These are phyloP conservation scores for Cephus runcator DNA, from an alignment of 2,888 invertebrate genomes.

Conservation along the genomic window DNA sequence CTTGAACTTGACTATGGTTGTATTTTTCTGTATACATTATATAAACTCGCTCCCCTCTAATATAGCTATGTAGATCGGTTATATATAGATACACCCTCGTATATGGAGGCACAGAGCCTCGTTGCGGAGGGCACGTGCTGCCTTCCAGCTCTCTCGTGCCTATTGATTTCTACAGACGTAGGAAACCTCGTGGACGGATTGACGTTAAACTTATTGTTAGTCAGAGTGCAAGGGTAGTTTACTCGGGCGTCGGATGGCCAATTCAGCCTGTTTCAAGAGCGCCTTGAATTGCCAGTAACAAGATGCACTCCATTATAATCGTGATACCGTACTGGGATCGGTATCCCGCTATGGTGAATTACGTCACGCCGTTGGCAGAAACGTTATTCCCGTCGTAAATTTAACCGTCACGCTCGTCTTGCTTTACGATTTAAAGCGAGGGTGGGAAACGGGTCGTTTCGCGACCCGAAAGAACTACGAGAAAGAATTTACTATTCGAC, in stretches of 20 bases:
- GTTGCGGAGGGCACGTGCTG: not conserved
- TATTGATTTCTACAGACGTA: not conserved
- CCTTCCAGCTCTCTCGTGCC: not conserved
- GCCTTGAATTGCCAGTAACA: not conserved
- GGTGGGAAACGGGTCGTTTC: not conserved
- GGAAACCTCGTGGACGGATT: not conserved
- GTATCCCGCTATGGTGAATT: not conserved
- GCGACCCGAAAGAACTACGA: not conserved
- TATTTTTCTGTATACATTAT: not conserved
- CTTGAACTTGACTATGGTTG: not conserved
- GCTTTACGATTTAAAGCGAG: not conserved
- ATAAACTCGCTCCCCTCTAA: not conserved
- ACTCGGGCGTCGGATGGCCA: not conserved
- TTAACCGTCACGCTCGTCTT: not conserved
- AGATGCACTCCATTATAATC: not conserved
- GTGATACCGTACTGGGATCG: not conserved
- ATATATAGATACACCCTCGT: not conserved
- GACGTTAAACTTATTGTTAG: not conserved
- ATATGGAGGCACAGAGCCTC: not conserved
- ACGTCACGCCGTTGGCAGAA: not conserved
- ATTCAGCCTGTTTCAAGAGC: not conserved
- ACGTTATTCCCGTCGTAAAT: not conserved
- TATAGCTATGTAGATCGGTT: not conserved
- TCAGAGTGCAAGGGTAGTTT: not conserved
- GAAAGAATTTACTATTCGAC: not conserved